A percentile compares a stretch with the other conserved stretches of the same genome.
Conservation (phyloP, 2,888 invertebrate species). For the Rhorus exstirpatorius region DNA sequence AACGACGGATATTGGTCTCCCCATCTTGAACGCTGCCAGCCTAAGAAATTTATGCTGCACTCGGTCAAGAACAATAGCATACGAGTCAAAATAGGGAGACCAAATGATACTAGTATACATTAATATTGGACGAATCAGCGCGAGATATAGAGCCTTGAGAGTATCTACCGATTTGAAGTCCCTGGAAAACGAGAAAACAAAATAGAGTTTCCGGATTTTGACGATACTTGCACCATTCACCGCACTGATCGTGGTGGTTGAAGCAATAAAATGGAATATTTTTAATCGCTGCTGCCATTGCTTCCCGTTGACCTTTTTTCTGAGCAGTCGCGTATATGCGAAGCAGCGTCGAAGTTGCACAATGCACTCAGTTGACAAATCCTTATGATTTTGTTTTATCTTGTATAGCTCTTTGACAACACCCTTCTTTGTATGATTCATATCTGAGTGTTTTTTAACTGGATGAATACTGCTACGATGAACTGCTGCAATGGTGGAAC, state of each 20-base stretch:
- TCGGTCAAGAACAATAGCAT: no score
- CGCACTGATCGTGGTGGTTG: constrained; percentile 20
- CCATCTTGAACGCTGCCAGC: no score
- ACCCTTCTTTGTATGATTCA: constrained; percentile 53
- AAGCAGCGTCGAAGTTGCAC: constrained; percentile 61
- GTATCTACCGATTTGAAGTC: no score
- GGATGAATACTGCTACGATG: constrained; percentile 59
- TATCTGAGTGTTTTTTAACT: constrained; percentile 62
- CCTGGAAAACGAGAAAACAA: no score
- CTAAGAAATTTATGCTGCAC: no score
- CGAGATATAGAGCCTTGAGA: no score
- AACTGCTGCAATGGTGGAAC: constrained; percentile 68
- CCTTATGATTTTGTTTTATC: constrained; percentile 59
- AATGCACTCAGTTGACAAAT: constrained; percentile 47
- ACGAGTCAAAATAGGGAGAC: no score
- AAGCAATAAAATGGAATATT: constrained; percentile 49
- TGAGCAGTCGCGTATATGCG: constrained; percentile 47
- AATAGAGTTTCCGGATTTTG: constrained; percentile 15
- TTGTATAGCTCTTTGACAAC: constrained; percentile 60
- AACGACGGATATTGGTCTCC: no score
- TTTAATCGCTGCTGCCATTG: constrained; percentile 45
- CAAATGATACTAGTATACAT: no score
- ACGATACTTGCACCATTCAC: not conserved
- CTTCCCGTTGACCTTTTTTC: constrained; percentile 47
- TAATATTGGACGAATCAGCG: no score